These are phyloP conservation scores for Parelbella ahira DNA, from an alignment of 2,888 invertebrate species.

Conservation along the genomic window DNA sequence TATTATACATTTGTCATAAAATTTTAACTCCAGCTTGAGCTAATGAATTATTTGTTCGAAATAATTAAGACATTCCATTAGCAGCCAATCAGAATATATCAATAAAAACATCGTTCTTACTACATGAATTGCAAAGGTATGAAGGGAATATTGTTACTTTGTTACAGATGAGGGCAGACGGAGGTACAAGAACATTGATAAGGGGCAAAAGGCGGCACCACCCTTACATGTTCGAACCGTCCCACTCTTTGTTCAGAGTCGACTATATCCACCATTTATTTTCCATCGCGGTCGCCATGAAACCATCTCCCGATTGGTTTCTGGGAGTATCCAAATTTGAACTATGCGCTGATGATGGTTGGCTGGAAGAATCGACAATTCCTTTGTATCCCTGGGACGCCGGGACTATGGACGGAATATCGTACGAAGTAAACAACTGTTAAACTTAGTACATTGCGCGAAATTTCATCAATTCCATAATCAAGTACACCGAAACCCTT, in stretches of 20 bases:
- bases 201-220: slow-evolving; percentile 62
- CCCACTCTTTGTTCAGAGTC: slow-evolving; percentile 63
- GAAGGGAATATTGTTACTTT: too few relatives aligned
- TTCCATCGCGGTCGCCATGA: slow-evolving; percentile 61
- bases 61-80: too few relatives aligned
- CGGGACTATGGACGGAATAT: slow-evolving; percentile 63
- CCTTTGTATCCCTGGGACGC: slow-evolving; percentile 70
- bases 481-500: too few relatives aligned
- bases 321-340: slow-evolving; percentile 63
- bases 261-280: slow-evolving; percentile 65
- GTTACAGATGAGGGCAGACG: too few relatives aligned
- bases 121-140: too few relatives aligned
- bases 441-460: too few relatives aligned
- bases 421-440: slow-evolving; percentile 66
- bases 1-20: too few relatives aligned
- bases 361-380: slow-evolving; percentile 48
- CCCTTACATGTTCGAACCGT: slow-evolving; percentile 62
- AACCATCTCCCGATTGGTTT: slow-evolving; percentile 73
- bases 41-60: too few relatives aligned
- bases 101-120: too few relatives aligned
- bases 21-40: too few relatives aligned
- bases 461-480: too few relatives aligned
- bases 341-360: slow-evolving; percentile 53
- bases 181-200: slow-evolving; percentile 66
- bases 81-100: too few relatives aligned